Percentiles rank a stretch among this genome's conserved stretches.
Evolutionary conservation across 2,888 invertebrate species (phyloP).

Genomic region (Drosophila borborema): DNA sequence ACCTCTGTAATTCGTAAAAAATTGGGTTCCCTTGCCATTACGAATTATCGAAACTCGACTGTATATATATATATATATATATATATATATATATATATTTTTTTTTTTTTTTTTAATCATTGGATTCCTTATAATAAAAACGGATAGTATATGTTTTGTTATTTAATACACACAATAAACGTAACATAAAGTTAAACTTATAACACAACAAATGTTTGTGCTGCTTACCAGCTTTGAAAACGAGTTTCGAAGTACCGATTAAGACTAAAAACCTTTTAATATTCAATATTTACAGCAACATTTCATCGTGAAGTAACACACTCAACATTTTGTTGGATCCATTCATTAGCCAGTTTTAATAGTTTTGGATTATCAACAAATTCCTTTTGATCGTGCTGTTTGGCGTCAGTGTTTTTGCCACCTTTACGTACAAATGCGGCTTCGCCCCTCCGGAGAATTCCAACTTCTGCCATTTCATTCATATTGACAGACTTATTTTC

Average conservation of each 20-base stretch:
- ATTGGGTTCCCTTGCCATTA: too few species aligned
- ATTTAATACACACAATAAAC: neutral
- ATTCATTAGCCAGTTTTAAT: conserved; percentile 62
- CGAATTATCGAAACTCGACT: too few species aligned
- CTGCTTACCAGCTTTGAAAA: neutral
- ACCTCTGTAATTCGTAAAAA: too few species aligned
- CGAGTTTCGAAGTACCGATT: neutral
- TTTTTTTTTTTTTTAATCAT: conserved; percentile 38
- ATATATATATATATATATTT: conserved; percentile 12
- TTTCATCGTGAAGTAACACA: conserved; percentile 28
- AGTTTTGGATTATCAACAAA: conserved; percentile 66
- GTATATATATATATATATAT: too few species aligned
- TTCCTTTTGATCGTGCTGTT: conserved; percentile 58
- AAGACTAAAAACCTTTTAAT: neutral
- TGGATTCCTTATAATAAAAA: conserved; percentile 33
- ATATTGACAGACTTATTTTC: conserved; percentile 92
- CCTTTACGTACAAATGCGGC: conserved; percentile 89
- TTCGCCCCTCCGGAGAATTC: conserved; percentile 87
- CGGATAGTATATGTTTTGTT: neutral
- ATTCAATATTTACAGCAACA: conserved; percentile 15
- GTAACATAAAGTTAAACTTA: neutral
- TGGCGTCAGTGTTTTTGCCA: conserved; percentile 30
- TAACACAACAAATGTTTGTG: neutral
- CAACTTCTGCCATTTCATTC: conserved; percentile 88
- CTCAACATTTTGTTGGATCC: conserved; percentile 64